These are phyloP conservation scores for Polyploca ridens DNA, from an alignment of 2,888 invertebrate species.

Conservation along the genomic window DNA sequence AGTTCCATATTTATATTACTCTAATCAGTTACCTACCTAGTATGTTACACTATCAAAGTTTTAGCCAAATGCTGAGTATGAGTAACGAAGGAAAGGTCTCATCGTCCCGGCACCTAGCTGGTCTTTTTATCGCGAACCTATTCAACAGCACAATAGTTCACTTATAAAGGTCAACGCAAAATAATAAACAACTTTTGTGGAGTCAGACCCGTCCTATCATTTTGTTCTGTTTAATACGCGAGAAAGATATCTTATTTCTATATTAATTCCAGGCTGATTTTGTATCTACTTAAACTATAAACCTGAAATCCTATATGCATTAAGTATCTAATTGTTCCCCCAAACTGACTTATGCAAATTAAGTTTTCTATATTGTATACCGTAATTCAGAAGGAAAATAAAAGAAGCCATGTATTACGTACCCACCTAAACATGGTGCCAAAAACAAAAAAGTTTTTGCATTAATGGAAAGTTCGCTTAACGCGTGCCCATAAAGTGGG, in stretches of 20 bases:
- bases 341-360: background rate
- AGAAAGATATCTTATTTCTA: no score
- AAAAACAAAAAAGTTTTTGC: conserved; percentile 65
- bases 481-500: conserved; percentile 77
- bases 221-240: background rate
- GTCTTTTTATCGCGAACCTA: background rate
- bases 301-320: no score
- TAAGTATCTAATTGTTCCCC: background rate
- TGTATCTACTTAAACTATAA: no score
- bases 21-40: background rate
- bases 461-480: conserved; percentile 72
- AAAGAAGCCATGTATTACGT: conserved; percentile 22
- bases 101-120: background rate
- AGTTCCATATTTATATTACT: background rate
- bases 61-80: no score
- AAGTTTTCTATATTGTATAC: background rate
- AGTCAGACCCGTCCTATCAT: background rate
- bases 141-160: background rate
- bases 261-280: no score
- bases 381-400: conserved; percentile 12
- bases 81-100: background rate
- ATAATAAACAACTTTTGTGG: background rate
- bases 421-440: conserved; percentile 41
- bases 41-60: no score
- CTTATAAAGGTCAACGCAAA: background rate